Evolutionary conservation across 2,888 invertebrate genomes (phyloP).

Genomic region (Perizoma flavofasciatum): DNA sequence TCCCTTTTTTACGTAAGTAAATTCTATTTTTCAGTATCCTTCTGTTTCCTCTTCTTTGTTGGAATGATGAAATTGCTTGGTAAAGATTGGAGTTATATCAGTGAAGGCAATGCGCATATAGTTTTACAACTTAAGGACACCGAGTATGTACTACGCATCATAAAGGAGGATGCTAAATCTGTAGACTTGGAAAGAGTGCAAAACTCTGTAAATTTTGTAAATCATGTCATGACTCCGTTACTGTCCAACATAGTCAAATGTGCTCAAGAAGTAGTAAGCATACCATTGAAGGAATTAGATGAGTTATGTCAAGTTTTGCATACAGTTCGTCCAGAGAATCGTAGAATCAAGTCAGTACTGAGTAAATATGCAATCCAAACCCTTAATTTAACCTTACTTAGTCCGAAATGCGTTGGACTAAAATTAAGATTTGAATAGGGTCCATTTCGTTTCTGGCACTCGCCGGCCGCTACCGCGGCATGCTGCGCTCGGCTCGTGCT

Average conservation of each 20-base stretch:
- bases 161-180: conserved; percentile 58
- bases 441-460: too few relatives aligned
- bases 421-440: too few relatives aligned
- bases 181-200: conserved; percentile 38
- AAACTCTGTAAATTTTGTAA: conserved; percentile 62
- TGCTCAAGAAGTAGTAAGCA: conserved; percentile 59
- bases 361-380: conserved; percentile 75
- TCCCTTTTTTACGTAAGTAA: conserved; percentile 97
- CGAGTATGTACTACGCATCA: conserved; percentile 71
- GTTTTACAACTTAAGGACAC: conserved; percentile 77
- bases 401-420: conserved; percentile 41
- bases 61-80: conserved; percentile 56
- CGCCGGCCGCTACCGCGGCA: too few relatives aligned
- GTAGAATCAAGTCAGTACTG: conserved; percentile 69
- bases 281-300: conserved; percentile 59
- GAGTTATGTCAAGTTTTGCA: conserved; percentile 56
- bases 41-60: not conserved
- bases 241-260: conserved; percentile 47
- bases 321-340: conserved; percentile 60
- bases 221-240: conserved; percentile 66
- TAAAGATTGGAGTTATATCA: conserved; percentile 78
- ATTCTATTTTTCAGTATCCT: conserved; percentile 34
- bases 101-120: conserved; percentile 84
- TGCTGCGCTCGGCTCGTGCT: too few relatives aligned
- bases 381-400: conserved; percentile 67